phyloP scores from a whole-genome alignment of 2,888 invertebrate species.

The Xestia rhomboidea region DNA sequence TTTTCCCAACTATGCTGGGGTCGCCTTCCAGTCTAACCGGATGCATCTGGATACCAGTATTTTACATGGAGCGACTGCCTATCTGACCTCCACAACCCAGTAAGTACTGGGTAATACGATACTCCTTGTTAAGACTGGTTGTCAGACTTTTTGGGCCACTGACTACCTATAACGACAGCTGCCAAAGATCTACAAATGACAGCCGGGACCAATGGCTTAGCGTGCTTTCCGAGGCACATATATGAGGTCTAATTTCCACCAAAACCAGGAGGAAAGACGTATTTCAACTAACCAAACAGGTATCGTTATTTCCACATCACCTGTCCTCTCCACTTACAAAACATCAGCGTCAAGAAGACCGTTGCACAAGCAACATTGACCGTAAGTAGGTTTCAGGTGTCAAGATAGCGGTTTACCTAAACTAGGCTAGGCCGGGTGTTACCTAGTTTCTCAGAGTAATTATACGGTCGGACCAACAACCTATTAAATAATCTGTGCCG shows the following conservation, averaged over 20 bases:
- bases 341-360: neutral
- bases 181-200: too few relatives aligned
- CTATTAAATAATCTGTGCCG: constrained; percentile 22
- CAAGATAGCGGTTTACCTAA: constrained; percentile 28
- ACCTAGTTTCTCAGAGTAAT: constrained; percentile 33
- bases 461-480: constrained; percentile 1
- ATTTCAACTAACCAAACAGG: neutral
- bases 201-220: too few relatives aligned
- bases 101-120: too few relatives aligned
- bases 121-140: too few relatives aligned
- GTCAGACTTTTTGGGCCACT: too few relatives aligned
- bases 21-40: too few relatives aligned
- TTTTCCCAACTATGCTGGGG: too few relatives aligned
- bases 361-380: neutral
- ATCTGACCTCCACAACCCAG: too few relatives aligned
- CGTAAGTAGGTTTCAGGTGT: constrained; percentile 3
- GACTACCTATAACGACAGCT: too few relatives aligned
- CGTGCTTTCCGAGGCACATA: too few relatives aligned
- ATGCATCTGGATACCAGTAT: too few relatives aligned
- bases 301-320: neutral
- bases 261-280: neutral
- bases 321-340: neutral
- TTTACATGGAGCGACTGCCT: too few relatives aligned
- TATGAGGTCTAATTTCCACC: neutral
- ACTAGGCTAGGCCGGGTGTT: constrained; percentile 17